Evolutionary conservation across 2,797 vertebrate species (phyloP), one percentile per base, ranked within the genome.

Genomic region (Sebastes paucispinis): DNA sequence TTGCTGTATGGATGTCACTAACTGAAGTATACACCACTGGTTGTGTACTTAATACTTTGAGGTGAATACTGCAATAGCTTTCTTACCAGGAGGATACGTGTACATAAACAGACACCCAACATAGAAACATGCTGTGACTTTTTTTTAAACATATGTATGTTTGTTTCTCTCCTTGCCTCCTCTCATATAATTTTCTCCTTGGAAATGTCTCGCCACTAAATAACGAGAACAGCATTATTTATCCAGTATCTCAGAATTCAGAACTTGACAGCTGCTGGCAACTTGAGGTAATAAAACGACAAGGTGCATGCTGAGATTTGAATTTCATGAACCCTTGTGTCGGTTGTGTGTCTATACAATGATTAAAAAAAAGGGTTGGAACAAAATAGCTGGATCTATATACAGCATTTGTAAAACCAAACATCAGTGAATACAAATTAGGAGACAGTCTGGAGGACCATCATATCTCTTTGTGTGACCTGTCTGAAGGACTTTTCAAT

Each of bases 291-390:
- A 52, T 13, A 57, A 68, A 55, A 47, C 4, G 39, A 52, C 16
- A 69, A n/a, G 1, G 1, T 60, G 18, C 69, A 78, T 14, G 22
- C 12, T 22, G 8, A 86, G 24, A 88, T 90, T 76, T 85, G 64
- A 55, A 76, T 82, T 89, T 71, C 67, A 87, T 59, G 43, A 83
- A 83, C 69, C 67, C 43, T 63, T 77, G 67, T 73, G 47, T 52
- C 18, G 18, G 47, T 52, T n/a, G 47, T 20, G 50, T 10, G 64
- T 86, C n/a, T 31, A 64, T 32, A 18, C 18, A 39, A 72, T 20
- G 6, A 78, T 64, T 60, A 39, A 39, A 43, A 43, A 62, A 73
- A 5, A 69, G 11, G 5, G 52, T 29, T 20, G 1, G 14, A 55
- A 18, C 31, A n/a, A 52, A 58, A 69, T 14, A 69, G 71, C 6